Base-by-base conservation (phyloP, 2,797 vertebrate genomes). In the Acanthis flammea region DNA sequence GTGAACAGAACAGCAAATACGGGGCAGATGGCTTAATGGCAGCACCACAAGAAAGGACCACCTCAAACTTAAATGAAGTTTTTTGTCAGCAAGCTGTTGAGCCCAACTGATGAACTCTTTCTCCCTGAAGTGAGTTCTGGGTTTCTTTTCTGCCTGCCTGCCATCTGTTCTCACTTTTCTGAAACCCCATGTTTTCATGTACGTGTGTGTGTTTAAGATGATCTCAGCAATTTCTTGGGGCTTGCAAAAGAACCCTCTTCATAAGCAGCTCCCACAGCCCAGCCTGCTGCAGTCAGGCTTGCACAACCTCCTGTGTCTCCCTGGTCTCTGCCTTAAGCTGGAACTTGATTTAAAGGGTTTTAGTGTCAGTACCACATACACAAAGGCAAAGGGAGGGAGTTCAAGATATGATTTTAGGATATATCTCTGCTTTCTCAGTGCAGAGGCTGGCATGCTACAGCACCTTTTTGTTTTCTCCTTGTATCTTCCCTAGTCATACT, bases 1-100 rank as follows among this genome's bases (percentile, higher is more conserved):
- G 24, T 25, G 51, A 95, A 25, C 48, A 70, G 70, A 70, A 15
- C 44, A 51, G 57, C 41, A 51, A 21, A 28, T 45, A 31, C 2
- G 2, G 81, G 71, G 74, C 60, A 73, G 28, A 8, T 45, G 53
- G 51, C 68, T 82, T 91, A 81, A 76, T n/a, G 28, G 68, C 37
- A 63, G 42, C 80, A 28, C 57, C 63, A 82, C 71, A 67, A 63
- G 81, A 85, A 76, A 82, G 31, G 33, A 45, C 71, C 27, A 60
- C 55, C 55, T 79, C 87, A 74, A 82, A 58, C 33, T 50, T 78
- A 66, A 72, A 41, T 44, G 18, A 84, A 89, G 37, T n/a, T 41
- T 85, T 84, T 81, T 82, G 48, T 79, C 41, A 93, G 84, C 77
- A 87, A 85, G 80, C 55, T 78, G 45, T 88, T 88, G 42, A 81